These are phyloP conservation scores for Diorhabda elongata DNA, from an alignment of 1,140 invertebrate genomes.

Conservation along the genomic window DNA sequence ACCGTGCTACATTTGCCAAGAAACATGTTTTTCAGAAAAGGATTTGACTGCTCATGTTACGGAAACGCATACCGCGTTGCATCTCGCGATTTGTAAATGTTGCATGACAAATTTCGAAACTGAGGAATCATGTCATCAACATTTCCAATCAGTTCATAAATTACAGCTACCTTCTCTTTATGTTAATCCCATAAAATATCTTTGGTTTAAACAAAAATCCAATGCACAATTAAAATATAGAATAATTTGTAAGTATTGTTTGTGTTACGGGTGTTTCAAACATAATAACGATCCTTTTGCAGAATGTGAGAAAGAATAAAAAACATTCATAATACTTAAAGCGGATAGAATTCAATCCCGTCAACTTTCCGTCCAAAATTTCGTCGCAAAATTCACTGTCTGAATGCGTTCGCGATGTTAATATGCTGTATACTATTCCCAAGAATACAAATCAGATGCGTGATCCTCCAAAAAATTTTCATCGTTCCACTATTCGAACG, in stretches of 20 bases:
- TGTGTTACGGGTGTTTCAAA: background rate
- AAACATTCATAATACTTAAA: too few species aligned
- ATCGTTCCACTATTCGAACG: too few species aligned
- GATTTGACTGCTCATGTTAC: constrained; percentile 21
- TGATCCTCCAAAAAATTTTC: too few species aligned
- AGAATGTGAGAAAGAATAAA: background rate
- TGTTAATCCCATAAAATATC: too few species aligned
- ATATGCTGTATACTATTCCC: too few species aligned
- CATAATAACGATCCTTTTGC: background rate
- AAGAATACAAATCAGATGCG: too few species aligned
- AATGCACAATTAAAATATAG: background rate
- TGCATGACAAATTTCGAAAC: constrained; percentile 5
- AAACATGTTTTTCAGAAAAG: constrained; percentile 14
- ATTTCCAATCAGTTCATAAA: background rate
- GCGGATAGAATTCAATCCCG: too few species aligned
- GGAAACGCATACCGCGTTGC: background rate
- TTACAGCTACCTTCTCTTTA: background rate
- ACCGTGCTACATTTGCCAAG: constrained; percentile 24
- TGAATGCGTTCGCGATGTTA: too few species aligned
- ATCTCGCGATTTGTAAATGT: constrained; percentile 13
- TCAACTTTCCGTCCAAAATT: too few species aligned
- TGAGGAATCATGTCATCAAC: constrained; percentile 10
- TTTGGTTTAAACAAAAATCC: too few species aligned
- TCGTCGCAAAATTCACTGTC: too few species aligned
- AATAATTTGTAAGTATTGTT: background rate